Evolutionary conservation across 2,113 vertebrate genomes (phyloP), one percentile per base, ranked within the genome.

Genomic region (Strix uralensis): DNA sequence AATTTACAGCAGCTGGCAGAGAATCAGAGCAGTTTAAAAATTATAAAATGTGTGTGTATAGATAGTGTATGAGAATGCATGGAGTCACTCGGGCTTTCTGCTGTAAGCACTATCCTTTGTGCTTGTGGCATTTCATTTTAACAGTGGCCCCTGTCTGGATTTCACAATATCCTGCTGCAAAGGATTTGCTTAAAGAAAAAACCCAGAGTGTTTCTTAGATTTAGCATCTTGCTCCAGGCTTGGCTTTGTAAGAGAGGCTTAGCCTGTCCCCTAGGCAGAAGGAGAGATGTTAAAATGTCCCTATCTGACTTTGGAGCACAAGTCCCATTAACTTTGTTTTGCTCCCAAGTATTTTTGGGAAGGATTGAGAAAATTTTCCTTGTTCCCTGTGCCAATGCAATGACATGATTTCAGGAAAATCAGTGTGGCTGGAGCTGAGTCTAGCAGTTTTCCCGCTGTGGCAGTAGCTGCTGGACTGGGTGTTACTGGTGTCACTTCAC

Each of bases 11-110:
- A 30, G 73, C 81, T 91, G 67, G 84, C 83, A 94, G 93, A 81
- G 94, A 94, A 95, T 96, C 94, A 97, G 92, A 97, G 94, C 91
- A 46, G 71, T 94, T 93, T 82, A 77, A 94, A 95, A 93, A 92
- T 95, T 92, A 86, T 57, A 83, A 83, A 84, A 72, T 46, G 85
- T 21, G 59, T 70, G 81, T 7, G 42, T 57, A 36, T 11, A 92
- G 92, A 86, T 92, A 80, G 77, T 10, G 51, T 14, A 79, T 16
- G 81, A 42, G 86, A 72, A 80, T 13, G 51, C 52, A 38, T 2
- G 59, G 73, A 62, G 90, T 26, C 3, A 1, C 86, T 40, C 1
- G 8, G 57, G 72, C 77, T 80, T 30, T 87, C 65, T 71, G 74
- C 74, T 78, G 29, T 29, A 30, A 88, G 88, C 40, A 25, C 72